Evolutionary conservation across 2,797 vertebrate genomes (phyloP).

Genomic region (Mus spretus): DNA sequence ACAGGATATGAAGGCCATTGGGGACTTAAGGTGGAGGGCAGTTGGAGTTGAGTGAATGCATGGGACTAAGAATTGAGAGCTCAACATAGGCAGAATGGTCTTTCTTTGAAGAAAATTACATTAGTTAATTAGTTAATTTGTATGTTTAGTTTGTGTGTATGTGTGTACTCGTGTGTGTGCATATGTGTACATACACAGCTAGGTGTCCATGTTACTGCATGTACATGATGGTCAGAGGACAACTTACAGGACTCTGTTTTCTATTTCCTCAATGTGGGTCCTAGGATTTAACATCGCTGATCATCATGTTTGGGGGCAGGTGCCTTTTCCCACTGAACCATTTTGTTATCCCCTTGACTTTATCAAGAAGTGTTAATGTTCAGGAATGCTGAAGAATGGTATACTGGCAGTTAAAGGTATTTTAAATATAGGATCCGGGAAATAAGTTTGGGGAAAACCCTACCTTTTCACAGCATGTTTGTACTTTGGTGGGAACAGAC

Average conservation of each 20-base stretch:
- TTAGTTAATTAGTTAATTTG: background rate
- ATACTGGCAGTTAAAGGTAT: background rate
- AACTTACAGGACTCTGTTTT: background rate
- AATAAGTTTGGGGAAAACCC: conserved; percentile 3
- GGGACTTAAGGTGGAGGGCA: background rate
- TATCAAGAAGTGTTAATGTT: background rate
- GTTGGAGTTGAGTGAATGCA: background rate
- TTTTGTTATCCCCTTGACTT: background rate
- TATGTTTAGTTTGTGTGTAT: background rate
- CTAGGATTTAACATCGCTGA: background rate
- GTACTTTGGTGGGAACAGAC: background rate
- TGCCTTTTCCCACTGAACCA: background rate
- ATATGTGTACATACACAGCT: background rate
- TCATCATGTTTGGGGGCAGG: background rate
- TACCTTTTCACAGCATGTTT: background rate
- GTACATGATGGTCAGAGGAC: background rate
- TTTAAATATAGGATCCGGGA: conserved; percentile 21
- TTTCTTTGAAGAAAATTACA: background rate
- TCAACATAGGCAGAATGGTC: background rate
- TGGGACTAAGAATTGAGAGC: background rate
- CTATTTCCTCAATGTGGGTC: background rate
- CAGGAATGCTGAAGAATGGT: conserved; percentile 4
- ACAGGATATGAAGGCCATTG: background rate
- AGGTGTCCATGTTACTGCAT: background rate
- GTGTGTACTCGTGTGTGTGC: too few relatives aligned